Evolutionary conservation across 1,140 invertebrate genomes (phyloP).

Genomic region (Drosophila gunungcola): DNA sequence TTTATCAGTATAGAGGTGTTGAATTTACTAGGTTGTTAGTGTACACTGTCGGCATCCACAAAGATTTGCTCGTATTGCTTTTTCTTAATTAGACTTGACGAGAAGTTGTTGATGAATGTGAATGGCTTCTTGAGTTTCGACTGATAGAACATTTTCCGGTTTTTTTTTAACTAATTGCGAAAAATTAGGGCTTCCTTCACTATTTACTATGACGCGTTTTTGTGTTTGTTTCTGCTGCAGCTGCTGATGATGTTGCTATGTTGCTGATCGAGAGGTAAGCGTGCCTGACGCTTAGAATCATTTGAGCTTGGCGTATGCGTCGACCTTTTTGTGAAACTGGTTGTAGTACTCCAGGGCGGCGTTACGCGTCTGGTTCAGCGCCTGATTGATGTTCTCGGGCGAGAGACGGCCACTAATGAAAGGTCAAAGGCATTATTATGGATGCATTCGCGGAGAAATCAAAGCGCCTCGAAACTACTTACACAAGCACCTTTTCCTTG

Average conservation of each 20-base stretch:
- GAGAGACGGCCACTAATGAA: constrained; percentile 90
- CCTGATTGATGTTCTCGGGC: constrained; percentile 90
- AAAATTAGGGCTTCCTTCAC: constrained; percentile 37
- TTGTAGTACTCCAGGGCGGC: constrained; percentile 87
- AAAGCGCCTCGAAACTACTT: constrained; percentile 85
- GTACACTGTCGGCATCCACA: constrained; percentile 33
- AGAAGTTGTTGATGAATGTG: constrained; percentile 35
- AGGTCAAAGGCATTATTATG: constrained; percentile 48
- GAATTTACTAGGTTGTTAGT: constrained; percentile 67
- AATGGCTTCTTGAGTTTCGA: constrained; percentile 31
- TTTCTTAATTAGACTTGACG: constrained; percentile 24
- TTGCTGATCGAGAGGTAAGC: constrained; percentile 55
- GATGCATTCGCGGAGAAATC: neutral
- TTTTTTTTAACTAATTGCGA: constrained; percentile 58
- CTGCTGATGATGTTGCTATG: constrained; percentile 49
- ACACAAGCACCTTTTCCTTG: constrained; percentile 91
- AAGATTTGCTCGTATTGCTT: constrained; percentile 48
- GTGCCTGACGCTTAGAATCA: constrained; percentile 85
- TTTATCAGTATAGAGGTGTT: constrained; percentile 57
- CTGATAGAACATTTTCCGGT: constrained; percentile 14
- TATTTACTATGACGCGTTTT: constrained; percentile 67
- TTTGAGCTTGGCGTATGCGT: constrained; percentile 89
- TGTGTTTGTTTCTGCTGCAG: constrained; percentile 25
- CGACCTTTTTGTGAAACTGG: constrained; percentile 90
- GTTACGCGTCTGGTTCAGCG: constrained; percentile 86